Conservation (phyloP, 1,140 invertebrate genomes). For the Drosophila cardini region DNA sequence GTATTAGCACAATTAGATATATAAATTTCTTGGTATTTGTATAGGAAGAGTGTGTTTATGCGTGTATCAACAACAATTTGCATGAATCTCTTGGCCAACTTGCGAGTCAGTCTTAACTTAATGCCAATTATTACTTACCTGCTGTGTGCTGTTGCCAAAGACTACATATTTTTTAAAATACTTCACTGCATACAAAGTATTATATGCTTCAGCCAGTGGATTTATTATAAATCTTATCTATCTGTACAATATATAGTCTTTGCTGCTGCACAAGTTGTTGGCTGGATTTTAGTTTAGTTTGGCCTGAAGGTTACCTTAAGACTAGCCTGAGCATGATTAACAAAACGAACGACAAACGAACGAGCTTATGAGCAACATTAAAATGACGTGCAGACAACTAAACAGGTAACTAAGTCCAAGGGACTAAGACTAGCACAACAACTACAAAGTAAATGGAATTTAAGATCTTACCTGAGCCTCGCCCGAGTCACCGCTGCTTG, state of each 20-base stretch:
- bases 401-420: conserved; percentile 40
- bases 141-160: conserved; percentile 8
- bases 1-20: conserved; percentile 78
- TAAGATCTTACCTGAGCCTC: conserved; percentile 71
- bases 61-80: conserved; percentile 81
- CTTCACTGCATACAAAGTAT: no score
- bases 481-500: conserved; percentile 65
- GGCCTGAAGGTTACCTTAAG: conserved; percentile 38
- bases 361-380: conserved; percentile 73
- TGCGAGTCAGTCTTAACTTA: conserved; percentile 35
- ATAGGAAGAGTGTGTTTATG: conserved; percentile 40
- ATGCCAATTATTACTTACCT: conserved; percentile 43
- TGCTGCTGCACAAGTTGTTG: conserved; percentile 32
- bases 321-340: conserved; percentile 63
- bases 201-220: no score
- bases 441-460: conserved; percentile 8
- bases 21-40: conserved; percentile 34
- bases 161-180: no score
- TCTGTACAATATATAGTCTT: no score
- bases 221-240: no score
- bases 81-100: conserved; percentile 35
- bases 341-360: conserved; percentile 37
- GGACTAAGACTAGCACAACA: conserved; percentile 34
- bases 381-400: conserved; percentile 73
- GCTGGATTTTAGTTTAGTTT: conserved; percentile 13